A percentile compares a stretch with the other conserved stretches of the same genome.
phyloP scores from a whole-genome alignment of 2,113 vertebrate species.

The Mus spicilegus region DNA sequence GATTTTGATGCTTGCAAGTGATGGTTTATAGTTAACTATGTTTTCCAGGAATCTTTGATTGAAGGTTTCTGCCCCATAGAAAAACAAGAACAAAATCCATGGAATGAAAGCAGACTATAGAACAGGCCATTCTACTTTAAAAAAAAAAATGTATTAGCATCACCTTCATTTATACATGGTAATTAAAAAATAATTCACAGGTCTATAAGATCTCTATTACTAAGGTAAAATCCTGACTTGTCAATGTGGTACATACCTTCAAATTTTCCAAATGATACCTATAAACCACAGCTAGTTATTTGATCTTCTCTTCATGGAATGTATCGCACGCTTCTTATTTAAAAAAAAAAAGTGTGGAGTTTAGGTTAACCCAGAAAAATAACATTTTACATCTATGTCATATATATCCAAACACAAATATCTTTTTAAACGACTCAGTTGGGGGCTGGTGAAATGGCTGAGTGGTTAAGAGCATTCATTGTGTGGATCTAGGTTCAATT shows the following conservation, averaged over 20 bases:
- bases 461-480: neutral
- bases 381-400: constrained; percentile 6
- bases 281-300: neutral
- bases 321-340: neutral
- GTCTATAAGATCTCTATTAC: constrained; percentile 6
- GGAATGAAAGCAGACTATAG: neutral
- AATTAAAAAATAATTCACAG: constrained; percentile 48
- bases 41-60: neutral
- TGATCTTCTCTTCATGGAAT: neutral
- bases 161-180: neutral
- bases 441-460: no score
- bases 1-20: neutral
- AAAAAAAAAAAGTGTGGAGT: constrained; percentile 10
- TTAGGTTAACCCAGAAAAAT: constrained; percentile 34
- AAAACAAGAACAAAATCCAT: neutral
- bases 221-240: constrained; percentile 37
- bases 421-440: neutral
- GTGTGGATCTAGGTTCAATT: neutral
- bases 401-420: neutral
- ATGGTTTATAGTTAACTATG: neutral
- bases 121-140: neutral
- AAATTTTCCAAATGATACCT: neutral
- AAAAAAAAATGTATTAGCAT: constrained; percentile 10
- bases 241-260: neutral
- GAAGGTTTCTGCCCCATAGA: neutral